Conservation (phyloP, 1,140 invertebrate species). For the Drosophila sucinea region DNA sequence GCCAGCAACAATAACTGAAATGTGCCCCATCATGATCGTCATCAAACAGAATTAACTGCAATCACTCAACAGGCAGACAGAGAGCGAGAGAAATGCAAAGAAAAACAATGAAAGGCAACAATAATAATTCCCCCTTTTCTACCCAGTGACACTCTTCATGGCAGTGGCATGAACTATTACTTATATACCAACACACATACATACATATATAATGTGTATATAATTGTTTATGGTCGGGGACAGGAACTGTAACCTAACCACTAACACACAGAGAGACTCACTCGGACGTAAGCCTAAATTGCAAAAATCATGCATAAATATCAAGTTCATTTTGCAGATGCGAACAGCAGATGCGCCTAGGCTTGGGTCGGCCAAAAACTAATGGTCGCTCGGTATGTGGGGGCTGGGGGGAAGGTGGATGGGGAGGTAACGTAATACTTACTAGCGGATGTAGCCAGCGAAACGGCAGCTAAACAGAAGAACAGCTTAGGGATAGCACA, state of each 20-base stretch:
- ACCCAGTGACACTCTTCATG: conserved; percentile 23
- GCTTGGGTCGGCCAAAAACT: conserved; percentile 9
- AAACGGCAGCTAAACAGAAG: conserved; percentile 23
- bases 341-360: conserved; percentile 50
- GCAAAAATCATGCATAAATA: conserved; percentile 24
- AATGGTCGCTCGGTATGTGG: too few species aligned
- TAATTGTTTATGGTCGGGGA: conserved; percentile 15
- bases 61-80: conserved; percentile 20
- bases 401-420: too few species aligned
- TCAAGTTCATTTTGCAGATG: conserved; percentile 27
- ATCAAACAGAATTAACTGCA: conserved; percentile 22
- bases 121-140: conserved; percentile 11
- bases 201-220: conserved; percentile 3
- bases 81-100: neutral
- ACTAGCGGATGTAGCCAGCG: conserved; percentile 45
- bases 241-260: conserved; percentile 37
- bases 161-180: neutral
- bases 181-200: conserved; percentile 34
- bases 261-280: neutral
- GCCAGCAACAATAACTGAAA: conserved; percentile 3
- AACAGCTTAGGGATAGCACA: conserved; percentile 49
- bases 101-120: conserved; percentile 19
- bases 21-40: conserved; percentile 17
- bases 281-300: conserved; percentile 16
- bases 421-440: conserved; percentile 15